Conservation (phyloP, 1,140 invertebrate genomes). For the Pinna nobilis region DNA sequence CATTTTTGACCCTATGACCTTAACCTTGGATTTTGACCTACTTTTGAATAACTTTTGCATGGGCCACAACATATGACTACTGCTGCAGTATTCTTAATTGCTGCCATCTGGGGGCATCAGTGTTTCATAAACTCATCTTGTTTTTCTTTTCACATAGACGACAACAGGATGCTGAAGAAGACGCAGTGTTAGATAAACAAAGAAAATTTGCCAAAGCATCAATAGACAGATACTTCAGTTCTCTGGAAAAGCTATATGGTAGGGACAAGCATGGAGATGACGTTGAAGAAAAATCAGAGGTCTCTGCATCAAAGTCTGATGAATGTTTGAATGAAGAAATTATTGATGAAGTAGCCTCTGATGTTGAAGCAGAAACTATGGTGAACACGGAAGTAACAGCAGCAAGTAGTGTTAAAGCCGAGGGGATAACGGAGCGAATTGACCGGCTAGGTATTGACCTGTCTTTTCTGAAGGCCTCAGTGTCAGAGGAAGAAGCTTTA, state of each 20-base stretch:
- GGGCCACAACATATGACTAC: no score
- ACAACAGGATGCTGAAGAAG: slow-evolving; percentile 50
- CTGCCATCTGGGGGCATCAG: no score
- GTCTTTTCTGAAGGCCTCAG: slow-evolving; percentile 22
- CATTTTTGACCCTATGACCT: no score
- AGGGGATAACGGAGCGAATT: slow-evolving; percentile 64
- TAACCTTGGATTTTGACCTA: no score
- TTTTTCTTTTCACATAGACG: slow-evolving; percentile 41
- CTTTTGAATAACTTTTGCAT: no score
- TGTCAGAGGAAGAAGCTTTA: background rate
- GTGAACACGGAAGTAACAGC: slow-evolving; percentile 47
- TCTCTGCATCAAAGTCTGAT: slow-evolving; percentile 10
- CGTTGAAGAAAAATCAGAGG: slow-evolving; percentile 12
- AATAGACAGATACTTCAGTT: slow-evolving; percentile 61
- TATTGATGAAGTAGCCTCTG: background rate
- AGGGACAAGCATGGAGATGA: background rate
- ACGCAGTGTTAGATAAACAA: slow-evolving; percentile 45
- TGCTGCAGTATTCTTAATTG: no score
- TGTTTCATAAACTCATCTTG: background rate
- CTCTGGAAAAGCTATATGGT: slow-evolving; percentile 48
- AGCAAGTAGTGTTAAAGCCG: slow-evolving; percentile 55
- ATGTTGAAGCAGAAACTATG: slow-evolving; percentile 43
- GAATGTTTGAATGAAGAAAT: background rate
- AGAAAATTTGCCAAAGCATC: slow-evolving; percentile 58
- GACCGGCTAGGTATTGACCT: slow-evolving; percentile 60